Evolutionary conservation across 2,797 vertebrate species (phyloP), one percentile per base, ranked within the genome.

Genomic region (Gymnothorax javanicus): DNA sequence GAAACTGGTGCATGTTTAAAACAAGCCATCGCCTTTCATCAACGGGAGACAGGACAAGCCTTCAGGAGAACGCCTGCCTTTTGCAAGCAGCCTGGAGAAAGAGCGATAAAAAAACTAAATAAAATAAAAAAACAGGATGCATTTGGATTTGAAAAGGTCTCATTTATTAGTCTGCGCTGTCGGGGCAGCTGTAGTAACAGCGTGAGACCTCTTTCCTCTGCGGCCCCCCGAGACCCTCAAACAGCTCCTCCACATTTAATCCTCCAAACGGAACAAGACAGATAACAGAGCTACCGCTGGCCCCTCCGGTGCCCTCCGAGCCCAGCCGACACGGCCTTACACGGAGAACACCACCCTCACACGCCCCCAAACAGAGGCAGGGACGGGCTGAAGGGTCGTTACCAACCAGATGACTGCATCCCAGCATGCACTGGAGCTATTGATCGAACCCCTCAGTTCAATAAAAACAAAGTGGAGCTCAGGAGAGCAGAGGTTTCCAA

Each of bases 61-160:
- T 20, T 8, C 25, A 27, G 43, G 56, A 23, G 50, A 79, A 1
- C 9, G 11, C 75, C n/a, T 27, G 50, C 75, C 56, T 50, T 79
- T 54, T 79, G 50, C 43, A 25, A 2, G 33, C 3, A 0, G 17
- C 12, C 5, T 4, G 13, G 43, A 9, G 15, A 33, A 15, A 5
- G 50, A 75, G 9, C 5, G 12, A 75, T 12, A 33, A 50, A 43
- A 75, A 52, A 15, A 50, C 23, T 0, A 23, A n/a, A 56, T 7
- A 56, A 7, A 86, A 20, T 62, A 8, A 52, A 86, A 83, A 69
- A n/a, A 62, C 75, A 6, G 81, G 62, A 83, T 17, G 56, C 13
- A 83, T 60, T 83, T 83, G 54, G 79, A 33, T 82, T 82, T 57
- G 43, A 86, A 83, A 73, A 71, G 52, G 64, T 67, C 79, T 69